phyloP scores from a whole-genome alignment of 2,797 vertebrate genomes.

The Gallinago nigripennis region DNA sequence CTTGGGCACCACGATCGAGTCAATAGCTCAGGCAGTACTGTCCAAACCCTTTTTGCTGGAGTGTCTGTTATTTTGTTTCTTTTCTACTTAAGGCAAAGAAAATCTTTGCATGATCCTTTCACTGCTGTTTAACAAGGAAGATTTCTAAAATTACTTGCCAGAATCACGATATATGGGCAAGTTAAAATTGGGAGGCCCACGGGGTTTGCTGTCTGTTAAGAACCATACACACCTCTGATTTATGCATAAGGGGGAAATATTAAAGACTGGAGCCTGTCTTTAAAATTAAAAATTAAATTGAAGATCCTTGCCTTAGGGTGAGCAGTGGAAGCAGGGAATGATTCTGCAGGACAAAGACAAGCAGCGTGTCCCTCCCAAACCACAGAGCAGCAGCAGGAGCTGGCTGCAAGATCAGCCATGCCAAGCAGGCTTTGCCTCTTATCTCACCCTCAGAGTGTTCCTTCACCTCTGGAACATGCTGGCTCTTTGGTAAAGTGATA shows the following conservation, averaged over 20 bases:
- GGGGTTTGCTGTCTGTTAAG: background rate
- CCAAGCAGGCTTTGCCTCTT: background rate
- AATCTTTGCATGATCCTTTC: background rate
- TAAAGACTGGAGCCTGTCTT: background rate
- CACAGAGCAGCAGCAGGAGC: background rate
- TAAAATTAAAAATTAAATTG: background rate
- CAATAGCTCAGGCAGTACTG: background rate
- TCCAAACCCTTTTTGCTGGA: background rate
- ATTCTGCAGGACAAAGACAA: background rate
- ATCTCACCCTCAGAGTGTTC: background rate
- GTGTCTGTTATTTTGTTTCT: background rate
- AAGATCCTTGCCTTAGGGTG: background rate
- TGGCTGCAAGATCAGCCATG: background rate
- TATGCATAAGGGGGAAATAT: background rate
- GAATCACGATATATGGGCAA: background rate
- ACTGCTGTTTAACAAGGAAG: background rate
- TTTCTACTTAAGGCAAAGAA: background rate
- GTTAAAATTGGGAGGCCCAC: background rate
- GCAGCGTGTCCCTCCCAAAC: background rate
- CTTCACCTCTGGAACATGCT: background rate
- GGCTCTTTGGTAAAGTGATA: rapidly evolving
- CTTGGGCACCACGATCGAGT: background rate
- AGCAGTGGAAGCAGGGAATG: background rate
- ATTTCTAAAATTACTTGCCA: background rate
- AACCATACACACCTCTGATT: background rate